Conservation (phyloP, 2,113 vertebrate species). For the Misgurnus anguillicaudatus region DNA sequence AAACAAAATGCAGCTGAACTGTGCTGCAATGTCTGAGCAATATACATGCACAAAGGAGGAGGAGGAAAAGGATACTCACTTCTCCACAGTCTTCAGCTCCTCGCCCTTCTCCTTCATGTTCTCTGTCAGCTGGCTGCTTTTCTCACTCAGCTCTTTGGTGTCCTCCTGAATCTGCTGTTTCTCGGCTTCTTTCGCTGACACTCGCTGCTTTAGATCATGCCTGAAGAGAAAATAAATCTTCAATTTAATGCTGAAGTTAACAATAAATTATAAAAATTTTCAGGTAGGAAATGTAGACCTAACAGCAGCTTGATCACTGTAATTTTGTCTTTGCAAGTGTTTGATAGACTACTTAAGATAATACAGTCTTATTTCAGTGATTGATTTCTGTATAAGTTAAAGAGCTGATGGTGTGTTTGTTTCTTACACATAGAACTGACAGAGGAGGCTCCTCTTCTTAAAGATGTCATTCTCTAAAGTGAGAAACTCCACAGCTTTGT, state of each 20-base stretch:
- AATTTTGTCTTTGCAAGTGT: no score
- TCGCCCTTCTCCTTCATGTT: constrained; percentile 85
- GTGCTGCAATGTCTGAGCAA: not conserved
- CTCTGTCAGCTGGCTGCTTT: constrained; percentile 79
- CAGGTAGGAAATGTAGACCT: no score
- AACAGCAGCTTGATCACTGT: no score
- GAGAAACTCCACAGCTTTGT: constrained; percentile 92
- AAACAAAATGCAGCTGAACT: constrained; percentile 35
- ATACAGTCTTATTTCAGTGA: no score
- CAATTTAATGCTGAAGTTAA: not conserved
- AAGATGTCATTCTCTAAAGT: constrained; percentile 89
- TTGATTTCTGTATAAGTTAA: not conserved
- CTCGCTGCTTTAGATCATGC: constrained; percentile 83
- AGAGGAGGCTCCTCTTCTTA: constrained; percentile 86
- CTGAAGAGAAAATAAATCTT: constrained; percentile 61
- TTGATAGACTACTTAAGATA: no score
- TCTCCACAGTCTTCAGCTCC: constrained; percentile 86
- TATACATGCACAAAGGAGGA: not conserved
- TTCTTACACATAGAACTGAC: constrained; percentile 91
- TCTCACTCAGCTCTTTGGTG: constrained; percentile 84
- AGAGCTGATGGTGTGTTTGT: constrained; percentile 23
- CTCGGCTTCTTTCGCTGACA: constrained; percentile 79
- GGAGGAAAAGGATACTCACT: constrained; percentile 71
- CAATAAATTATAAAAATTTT: no score
- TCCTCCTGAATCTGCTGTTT: constrained; percentile 87